Evolutionary conservation across 2,113 vertebrate genomes (phyloP).

Genomic region (Numenius arquata): DNA sequence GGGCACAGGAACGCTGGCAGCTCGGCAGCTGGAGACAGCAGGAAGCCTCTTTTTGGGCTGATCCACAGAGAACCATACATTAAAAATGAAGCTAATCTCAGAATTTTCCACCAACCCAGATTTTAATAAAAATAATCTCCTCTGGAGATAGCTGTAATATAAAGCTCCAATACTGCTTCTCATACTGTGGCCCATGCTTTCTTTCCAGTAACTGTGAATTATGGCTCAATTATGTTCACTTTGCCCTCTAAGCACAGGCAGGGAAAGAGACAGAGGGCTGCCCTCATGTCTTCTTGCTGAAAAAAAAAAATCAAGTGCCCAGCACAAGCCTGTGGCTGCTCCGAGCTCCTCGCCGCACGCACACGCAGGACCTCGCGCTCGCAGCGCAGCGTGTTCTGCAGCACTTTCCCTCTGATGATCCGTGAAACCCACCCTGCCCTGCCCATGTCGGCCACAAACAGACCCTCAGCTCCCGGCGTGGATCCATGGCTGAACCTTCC

Average conservation of each 20-base stretch:
- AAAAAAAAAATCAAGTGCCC: background rate
- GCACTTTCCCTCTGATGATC: background rate
- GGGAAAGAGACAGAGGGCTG: background rate
- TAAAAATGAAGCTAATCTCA: slow-evolving; percentile 25
- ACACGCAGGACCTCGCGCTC: background rate
- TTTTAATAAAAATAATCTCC: slow-evolving; percentile 48
- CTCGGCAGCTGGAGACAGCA: background rate
- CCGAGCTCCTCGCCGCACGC: accelerated
- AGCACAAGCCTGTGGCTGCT: too few species aligned
- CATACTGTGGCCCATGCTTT: background rate
- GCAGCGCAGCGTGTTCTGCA: accelerated
- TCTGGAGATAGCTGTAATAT: slow-evolving; percentile 2
- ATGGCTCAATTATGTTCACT: slow-evolving; percentile 43
- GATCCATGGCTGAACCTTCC: background rate
- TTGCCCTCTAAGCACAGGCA: slow-evolving; percentile 3
- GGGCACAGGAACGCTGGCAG: background rate
- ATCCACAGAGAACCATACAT: background rate
- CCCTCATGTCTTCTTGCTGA: background rate
- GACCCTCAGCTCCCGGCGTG: background rate
- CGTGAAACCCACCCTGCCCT: background rate
- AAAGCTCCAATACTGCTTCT: background rate
- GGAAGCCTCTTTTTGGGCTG: background rate
- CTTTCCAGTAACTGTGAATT: slow-evolving; percentile 23
- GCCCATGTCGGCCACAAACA: accelerated
- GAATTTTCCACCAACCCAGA: slow-evolving; percentile 28